These are phyloP conservation scores for Erannis defoliaria DNA, from an alignment of 2,888 invertebrate species.

Conservation along the genomic window DNA sequence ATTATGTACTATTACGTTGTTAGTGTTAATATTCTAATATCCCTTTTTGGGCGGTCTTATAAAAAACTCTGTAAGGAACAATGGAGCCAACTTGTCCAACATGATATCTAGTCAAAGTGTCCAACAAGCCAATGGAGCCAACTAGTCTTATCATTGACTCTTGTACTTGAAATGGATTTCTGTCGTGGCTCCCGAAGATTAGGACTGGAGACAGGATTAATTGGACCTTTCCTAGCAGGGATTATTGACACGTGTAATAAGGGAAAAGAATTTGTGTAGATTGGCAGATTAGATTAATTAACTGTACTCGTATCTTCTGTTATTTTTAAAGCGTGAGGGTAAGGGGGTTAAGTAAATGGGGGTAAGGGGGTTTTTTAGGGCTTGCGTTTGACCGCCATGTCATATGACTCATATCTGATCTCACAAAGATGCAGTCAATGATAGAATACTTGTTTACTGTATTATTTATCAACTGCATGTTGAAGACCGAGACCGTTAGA, in stretches of 20 bases:
- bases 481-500: too few species aligned
- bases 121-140: conserved; percentile 24
- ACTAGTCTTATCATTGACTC: conserved; percentile 11
- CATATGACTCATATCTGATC: too few species aligned
- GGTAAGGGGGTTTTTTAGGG: too few species aligned
- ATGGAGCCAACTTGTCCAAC: not conserved
- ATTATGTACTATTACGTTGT: too few species aligned
- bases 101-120: not conserved
- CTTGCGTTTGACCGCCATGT: too few species aligned
- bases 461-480: too few species aligned
- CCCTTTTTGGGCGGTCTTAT: too few species aligned
- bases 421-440: too few species aligned
- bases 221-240: not conserved
- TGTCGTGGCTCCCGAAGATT: conserved; percentile 5
- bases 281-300: not conserved
- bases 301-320: not conserved
- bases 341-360: too few species aligned
- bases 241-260: conserved; percentile 2
- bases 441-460: too few species aligned
- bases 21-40: too few species aligned
- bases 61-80: not conserved
- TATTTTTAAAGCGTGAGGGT: too few species aligned
- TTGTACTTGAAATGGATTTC: conserved; percentile 14
- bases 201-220: not conserved
- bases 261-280: not conserved